These are phyloP conservation scores for Melanchra persicariae DNA, from an alignment of 2,888 invertebrate species.

Conservation along the genomic window DNA sequence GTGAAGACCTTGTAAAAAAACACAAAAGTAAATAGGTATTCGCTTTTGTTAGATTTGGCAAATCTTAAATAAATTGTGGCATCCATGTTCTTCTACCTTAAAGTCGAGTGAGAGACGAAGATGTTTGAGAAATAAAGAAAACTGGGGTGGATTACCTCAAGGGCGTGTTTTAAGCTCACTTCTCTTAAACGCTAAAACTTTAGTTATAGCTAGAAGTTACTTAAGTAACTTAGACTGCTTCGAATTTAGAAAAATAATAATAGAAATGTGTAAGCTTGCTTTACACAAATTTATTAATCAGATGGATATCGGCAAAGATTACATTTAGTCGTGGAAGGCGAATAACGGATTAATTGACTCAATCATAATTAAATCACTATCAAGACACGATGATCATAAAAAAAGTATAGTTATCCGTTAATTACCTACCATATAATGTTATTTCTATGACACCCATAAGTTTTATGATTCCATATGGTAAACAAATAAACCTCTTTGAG, in stretches of 20 bases:
- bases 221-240: no score
- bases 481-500: not conserved
- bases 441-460: not conserved
- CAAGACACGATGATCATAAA: not conserved
- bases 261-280: not conserved
- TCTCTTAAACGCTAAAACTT: not conserved
- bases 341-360: not conserved
- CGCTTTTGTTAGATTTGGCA: slow-evolving; percentile 14
- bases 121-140: slow-evolving; percentile 4
- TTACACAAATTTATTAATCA: not conserved
- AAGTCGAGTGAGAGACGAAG: not conserved
- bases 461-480: slow-evolving; percentile 34
- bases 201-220: not conserved
- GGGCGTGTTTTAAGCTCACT: slow-evolving; percentile 15
- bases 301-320: not conserved
- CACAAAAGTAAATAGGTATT: slow-evolving; percentile 1
- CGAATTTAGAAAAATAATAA: not conserved
- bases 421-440: slow-evolving; percentile 1
- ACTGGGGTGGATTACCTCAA: slow-evolving; percentile 13
- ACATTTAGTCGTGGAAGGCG: not conserved
- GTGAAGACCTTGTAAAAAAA: slow-evolving; percentile 33
- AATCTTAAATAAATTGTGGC: slow-evolving; percentile 18
- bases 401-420: not conserved
- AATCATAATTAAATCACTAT: not conserved
- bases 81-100: not conserved